Conservation (phyloP, 2,888 invertebrate genomes). For the Xanthorhoe designata region DNA sequence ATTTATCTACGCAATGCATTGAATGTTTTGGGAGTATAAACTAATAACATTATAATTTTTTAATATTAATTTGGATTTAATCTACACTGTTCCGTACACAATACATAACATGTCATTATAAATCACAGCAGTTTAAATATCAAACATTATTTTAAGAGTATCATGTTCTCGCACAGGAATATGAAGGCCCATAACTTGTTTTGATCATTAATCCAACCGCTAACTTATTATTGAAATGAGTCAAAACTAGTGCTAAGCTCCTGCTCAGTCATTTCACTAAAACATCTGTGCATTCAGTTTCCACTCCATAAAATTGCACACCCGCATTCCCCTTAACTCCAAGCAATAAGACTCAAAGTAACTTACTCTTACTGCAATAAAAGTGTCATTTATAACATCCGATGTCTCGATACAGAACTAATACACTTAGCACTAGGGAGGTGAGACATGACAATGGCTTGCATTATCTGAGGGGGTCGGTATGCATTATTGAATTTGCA, state of each 20-base stretch:
- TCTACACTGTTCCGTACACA: too few species aligned
- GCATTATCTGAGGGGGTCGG: conserved; percentile 35
- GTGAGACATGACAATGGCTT: conserved; percentile 38
- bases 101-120: too few species aligned
- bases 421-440: conserved; percentile 70
- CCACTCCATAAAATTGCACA: conserved; percentile 19
- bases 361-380: conserved; percentile 31
- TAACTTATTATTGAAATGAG: not conserved
- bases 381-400: conserved; percentile 62
- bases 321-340: conserved; percentile 14
- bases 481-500: conserved; percentile 47
- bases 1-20: conserved; percentile 12
- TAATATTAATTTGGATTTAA: not conserved
- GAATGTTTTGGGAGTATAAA: conserved; percentile 4
- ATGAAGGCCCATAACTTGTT: too few species aligned
- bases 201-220: not conserved
- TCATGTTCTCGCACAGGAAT: too few species aligned
- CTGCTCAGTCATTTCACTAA: conserved; percentile 21
- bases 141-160: too few species aligned
- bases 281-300: conserved; percentile 26
- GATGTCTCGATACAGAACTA: conserved; percentile 62
- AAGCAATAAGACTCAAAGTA: conserved; percentile 29
- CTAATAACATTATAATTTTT: not conserved
- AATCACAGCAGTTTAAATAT: too few species aligned
- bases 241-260: not conserved